Evolutionary conservation across 2,888 invertebrate genomes (phyloP), one percentile per base, ranked within the genome.

Genomic region (Netelia fuscicornis): DNA sequence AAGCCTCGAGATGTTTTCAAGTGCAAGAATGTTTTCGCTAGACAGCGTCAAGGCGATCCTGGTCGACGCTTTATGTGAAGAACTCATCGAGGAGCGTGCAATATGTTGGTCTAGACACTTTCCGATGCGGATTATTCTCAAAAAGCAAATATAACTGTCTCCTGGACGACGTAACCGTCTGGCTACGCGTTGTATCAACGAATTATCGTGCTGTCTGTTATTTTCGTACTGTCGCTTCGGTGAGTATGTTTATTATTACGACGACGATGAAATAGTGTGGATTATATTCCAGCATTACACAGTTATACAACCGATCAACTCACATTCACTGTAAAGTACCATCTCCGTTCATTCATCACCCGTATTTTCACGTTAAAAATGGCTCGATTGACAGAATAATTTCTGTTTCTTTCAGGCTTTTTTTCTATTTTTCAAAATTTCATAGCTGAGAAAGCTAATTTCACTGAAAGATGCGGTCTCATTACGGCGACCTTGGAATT

Each of bases 131-230:
- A 52, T 74, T 56, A 64, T 74, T 65, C 20, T 70, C 20, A 48
- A 54, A 68, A 6, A 64, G 71, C 65, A 85, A 82, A 82, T 48
- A 85, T 82, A 84, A 81, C 84, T 81, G 84, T 65, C 37, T 13
- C 8, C 42, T n/a, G 17, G 20, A 60, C 13, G 56, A 44, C 42
- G 56, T 56, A 30, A 58, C 54, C 48, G 13, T 60, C 68, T 60
- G 17, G 30, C 67, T 42, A 64, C 60, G 20, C 54, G 78, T 85
- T 85, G 75, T 75, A 65, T 74, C 65, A 78, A 85, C 81, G 70
- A 78, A 85, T 82, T 81, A 81, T 75, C 78, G 54, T 20, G 62
- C 52, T 54, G 20, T 30, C 77, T 42, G 23, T 58, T 48, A 60
- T 58, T 81, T 81, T 85, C 52, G 48, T 13, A 48, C 62, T 20